Conservation (phyloP, 2,888 invertebrate genomes). For the Drosophila subsilvestris region DNA sequence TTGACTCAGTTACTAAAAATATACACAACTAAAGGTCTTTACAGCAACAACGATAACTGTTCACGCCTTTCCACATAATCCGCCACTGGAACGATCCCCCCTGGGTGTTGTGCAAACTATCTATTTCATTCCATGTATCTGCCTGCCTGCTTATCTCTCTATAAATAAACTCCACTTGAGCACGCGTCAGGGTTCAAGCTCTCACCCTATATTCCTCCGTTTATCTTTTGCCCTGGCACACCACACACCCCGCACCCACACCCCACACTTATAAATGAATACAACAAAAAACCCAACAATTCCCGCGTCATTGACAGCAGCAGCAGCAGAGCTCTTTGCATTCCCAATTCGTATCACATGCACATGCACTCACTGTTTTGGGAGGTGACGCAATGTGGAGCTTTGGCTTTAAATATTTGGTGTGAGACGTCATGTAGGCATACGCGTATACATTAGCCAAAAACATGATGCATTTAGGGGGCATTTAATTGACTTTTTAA, state of each 20-base stretch:
- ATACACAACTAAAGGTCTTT: background rate
- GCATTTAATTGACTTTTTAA: background rate
- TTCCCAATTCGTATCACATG: constrained; percentile 1
- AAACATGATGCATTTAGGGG: background rate
- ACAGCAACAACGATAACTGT: background rate
- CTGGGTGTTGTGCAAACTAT: constrained; percentile 6
- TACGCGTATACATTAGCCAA: constrained; percentile 10
- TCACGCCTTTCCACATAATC: background rate
- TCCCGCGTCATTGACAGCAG: background rate
- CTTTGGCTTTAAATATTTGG: background rate
- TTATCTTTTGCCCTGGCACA: background rate
- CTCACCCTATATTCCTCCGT: constrained; percentile 4
- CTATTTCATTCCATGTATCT: constrained; percentile 3
- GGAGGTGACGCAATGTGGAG: constrained; percentile 33
- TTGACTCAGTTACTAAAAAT: constrained; percentile 48
- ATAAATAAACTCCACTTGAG: constrained; percentile 43
- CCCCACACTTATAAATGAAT: no score
- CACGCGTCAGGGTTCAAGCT: constrained; percentile 33
- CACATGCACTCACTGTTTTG: background rate
- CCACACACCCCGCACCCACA: background rate
- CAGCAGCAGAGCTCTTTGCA: background rate
- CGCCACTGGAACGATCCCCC: background rate
- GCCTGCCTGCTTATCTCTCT: constrained; percentile 14
- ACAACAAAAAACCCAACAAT: constrained; percentile 1
- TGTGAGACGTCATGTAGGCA: constrained; percentile 31